Percentiles rank a stretch among this genome's conserved stretches.
Evolutionary conservation across 2,797 vertebrate genomes (phyloP).

Genomic region (Phrynocephalus guinanensis): DNA sequence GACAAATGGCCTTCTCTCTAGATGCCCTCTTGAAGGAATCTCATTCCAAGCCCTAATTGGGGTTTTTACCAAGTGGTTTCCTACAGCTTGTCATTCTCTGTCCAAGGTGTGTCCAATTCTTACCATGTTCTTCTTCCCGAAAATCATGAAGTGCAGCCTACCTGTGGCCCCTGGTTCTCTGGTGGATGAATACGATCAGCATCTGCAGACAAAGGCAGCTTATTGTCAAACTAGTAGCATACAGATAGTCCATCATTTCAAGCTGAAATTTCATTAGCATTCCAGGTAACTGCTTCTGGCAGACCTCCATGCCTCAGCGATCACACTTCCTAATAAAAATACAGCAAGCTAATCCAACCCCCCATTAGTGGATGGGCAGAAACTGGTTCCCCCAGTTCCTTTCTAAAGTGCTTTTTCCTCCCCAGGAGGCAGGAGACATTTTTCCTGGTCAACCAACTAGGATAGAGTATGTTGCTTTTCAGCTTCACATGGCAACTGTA

Average conservation of each 20-base stretch:
- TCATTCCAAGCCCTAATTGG: background rate
- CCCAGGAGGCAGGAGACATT: background rate
- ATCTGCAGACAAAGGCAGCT: background rate
- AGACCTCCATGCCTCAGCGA: too few relatives aligned
- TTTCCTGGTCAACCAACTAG: background rate
- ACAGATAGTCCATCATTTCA: too few relatives aligned
- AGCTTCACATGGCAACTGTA: background rate
- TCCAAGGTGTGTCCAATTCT: background rate
- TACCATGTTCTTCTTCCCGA: too few relatives aligned
- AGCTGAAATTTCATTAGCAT: too few relatives aligned
- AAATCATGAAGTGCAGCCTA: background rate
- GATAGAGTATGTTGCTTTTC: background rate
- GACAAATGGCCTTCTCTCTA: too few relatives aligned
- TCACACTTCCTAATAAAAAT: too few relatives aligned
- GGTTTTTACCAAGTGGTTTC: too few relatives aligned
- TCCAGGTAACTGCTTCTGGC: too few relatives aligned
- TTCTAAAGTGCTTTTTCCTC: background rate
- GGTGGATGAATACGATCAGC: background rate
- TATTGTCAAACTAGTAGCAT: background rate
- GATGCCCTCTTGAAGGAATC: background rate
- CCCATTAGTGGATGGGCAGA: background rate
- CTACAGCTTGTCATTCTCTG: background rate
- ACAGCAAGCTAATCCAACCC: too few relatives aligned
- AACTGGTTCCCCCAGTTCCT: background rate
- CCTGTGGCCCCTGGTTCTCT: background rate